These are phyloP conservation scores for Mesaphorura yosii DNA, from an alignment of 1,140 invertebrate species.

Conservation along the genomic window DNA sequence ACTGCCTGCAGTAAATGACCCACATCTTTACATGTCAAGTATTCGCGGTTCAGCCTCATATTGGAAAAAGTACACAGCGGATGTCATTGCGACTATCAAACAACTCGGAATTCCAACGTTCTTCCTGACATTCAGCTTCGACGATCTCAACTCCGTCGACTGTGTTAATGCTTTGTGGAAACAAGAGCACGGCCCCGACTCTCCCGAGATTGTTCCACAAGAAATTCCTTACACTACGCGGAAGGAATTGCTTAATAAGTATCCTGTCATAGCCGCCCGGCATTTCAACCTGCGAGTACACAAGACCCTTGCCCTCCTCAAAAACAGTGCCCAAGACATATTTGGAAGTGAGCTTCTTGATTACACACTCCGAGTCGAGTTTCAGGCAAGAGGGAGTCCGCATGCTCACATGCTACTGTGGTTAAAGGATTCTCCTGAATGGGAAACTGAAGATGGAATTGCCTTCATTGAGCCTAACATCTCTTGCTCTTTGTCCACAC, in stretches of 20 bases:
- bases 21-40: not conserved
- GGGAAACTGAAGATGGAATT: constrained; percentile 2
- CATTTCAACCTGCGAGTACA: not conserved
- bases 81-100: not conserved
- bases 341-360: not conserved
- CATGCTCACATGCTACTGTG: too few species aligned
- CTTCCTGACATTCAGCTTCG: not conserved
- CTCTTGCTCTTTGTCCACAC: not conserved
- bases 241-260: not conserved
- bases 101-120: not conserved
- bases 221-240: not conserved
- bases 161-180: not conserved
- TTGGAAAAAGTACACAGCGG: not conserved
- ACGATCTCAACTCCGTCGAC: not conserved
- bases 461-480: too few species aligned
- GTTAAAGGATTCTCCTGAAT: too few species aligned
- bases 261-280: not conserved
- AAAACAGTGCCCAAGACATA: not conserved
- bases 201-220: not conserved
- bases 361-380: not conserved
- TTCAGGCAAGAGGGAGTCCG: not conserved
- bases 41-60: not conserved
- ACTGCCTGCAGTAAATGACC: not conserved
- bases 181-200: not conserved
- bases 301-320: not conserved